Evolutionary conservation across 2,888 invertebrate species (phyloP), one percentile per base, ranked within the genome.

Genomic region (Thumatha senex): DNA sequence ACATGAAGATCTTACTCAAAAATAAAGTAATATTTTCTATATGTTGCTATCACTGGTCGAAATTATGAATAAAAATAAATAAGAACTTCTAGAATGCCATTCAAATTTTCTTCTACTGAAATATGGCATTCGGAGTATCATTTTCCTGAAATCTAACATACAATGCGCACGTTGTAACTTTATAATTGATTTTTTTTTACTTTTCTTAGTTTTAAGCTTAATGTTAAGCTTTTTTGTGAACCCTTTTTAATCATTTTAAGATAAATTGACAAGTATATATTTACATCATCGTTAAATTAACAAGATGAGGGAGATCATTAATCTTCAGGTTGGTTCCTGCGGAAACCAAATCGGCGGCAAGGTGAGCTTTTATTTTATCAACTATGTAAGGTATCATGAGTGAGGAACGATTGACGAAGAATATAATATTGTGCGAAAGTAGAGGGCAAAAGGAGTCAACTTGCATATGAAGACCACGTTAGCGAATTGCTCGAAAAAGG

Each of bases 291-390:
- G 70, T 68, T 78, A 82, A 84, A 82, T 84, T 84, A 40, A 53
- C 82, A 92, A 91, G 84, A 96, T 96, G 96, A 93, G 96, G 83
- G 96, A 96, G 89, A 96, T 96, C 76, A 94, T 96, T 61, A 95
- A 95, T 74, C 89, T 96, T 64, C 96, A 96, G 87, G 95, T 93
- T 68, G 96, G 96, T 68, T 95, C 96, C 81, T 96, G 96, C 82
- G 96, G 96, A 61, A 89, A 89, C 67, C 87, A 88, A 65, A 85
- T 89, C 46, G 89, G 89, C 59, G 89, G 84, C 58, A 89, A 89
- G 93, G 95, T 95, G 79, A 86, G 64, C n/a, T 24, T 4, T 12
- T 4, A 24, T 24, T 24, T 4, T 24, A n/a, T n/a, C n/a, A n/a
- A n/a, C n/a, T n/a, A n/a, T n/a, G n/a, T n/a, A n/a, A n/a, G n/a